A percentile compares a stretch with the other conserved stretches of the same genome.
phyloP scores from a whole-genome alignment of 1,140 invertebrate genomes.

The Zaprionus davidi region DNA sequence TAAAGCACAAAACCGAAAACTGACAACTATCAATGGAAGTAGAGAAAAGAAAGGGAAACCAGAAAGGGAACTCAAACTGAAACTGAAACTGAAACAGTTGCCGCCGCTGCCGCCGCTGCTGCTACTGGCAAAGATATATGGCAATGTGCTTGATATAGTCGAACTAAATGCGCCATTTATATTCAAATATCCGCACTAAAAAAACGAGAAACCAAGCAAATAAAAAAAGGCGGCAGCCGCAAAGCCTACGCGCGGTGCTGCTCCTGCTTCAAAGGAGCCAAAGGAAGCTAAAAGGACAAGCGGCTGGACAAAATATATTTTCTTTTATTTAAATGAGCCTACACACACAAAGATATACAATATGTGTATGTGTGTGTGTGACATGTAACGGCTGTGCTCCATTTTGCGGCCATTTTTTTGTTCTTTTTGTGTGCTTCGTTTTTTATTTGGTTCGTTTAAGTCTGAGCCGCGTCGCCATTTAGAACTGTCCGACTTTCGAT shows the following conservation, averaged over 20 bases:
- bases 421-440: constrained; percentile 17
- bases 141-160: constrained; percentile 80
- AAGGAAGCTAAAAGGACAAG: constrained; percentile 36
- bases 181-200: constrained; percentile 83
- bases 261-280: constrained; percentile 53
- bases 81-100: constrained; percentile 32
- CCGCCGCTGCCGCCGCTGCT: constrained; percentile 35
- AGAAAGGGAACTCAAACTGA: constrained; percentile 23
- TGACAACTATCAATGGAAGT: constrained; percentile 62
- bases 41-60: constrained; percentile 26
- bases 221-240: constrained; percentile 53
- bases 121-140: constrained; percentile 76
- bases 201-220: constrained; percentile 69
- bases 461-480: constrained; percentile 51
- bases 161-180: constrained; percentile 81
- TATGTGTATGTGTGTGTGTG: constrained; percentile 37
- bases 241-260: constrained; percentile 39
- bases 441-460: constrained; percentile 32
- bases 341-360: constrained; percentile 15
- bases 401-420: constrained; percentile 21
- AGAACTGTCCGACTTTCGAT: constrained; percentile 70
- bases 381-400: constrained; percentile 64
- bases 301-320: constrained; percentile 71
- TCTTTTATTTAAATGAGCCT: constrained; percentile 80
- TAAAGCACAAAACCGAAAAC: constrained; percentile 40